Evolutionary conservation across 2,888 invertebrate genomes (phyloP), one percentile per base, ranked within the genome.

Genomic region (Limnephilus rhombicus): DNA sequence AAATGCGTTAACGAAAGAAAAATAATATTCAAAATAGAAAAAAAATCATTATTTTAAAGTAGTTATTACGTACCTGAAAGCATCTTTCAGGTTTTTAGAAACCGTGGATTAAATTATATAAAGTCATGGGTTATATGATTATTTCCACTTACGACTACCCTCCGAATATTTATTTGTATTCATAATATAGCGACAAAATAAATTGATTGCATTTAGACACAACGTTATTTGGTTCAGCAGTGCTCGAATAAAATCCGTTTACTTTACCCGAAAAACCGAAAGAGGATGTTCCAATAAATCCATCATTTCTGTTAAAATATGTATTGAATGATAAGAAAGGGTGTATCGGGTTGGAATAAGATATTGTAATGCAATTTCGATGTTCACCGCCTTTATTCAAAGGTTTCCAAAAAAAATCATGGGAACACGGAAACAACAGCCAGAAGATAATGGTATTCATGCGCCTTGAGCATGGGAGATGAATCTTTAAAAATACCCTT

Each of bases 401-500:
- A 87, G 49, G 86, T 29, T 31, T 29, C 31, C 86, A 45, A 18
- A 15, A 87, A 49, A 37, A n/a, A 29, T 87, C 49, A 11, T 13
- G 49, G 18, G 68, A 9, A 68, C n/a, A 31, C 68, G n/a, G 86
- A 34, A 87, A 87, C 87, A 29, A 53, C 29, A 53, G 49, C 53
- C 53, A 29, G 29, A 31, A 87, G 87, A 87, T 87, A 85, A 85
- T 85, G 34, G 85, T 85, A 87, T 31, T 53, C 53, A 87, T 86
- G 41, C 15, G 31, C 45, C 87, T 34, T n/a, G 87, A 87, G 11
- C 68, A 68, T 0, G 5, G 49, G 87, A 87, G 87, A 87, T 87
- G 87, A 87, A 87, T 87, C n/a, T 87, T 87, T 87, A 87, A 87
- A 49, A 53, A 49, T 68, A 87, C 31, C 45, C 68, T 4, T 68